Percentiles rank a stretch among this genome's conserved stretches.
Evolutionary conservation across 2,888 invertebrate species (phyloP).

Genomic region (Phengaris arion): DNA sequence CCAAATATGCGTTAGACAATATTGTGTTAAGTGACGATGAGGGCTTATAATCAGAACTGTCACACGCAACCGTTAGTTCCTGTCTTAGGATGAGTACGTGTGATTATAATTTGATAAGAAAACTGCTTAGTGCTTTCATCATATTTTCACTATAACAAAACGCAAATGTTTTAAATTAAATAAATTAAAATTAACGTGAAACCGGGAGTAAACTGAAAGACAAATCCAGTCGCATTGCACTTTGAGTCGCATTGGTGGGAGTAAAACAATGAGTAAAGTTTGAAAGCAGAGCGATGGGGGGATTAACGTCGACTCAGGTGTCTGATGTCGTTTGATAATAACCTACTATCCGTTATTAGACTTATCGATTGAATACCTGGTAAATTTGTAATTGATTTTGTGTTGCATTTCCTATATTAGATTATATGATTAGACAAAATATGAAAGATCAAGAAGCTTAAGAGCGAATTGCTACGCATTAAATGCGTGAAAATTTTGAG

Average conservation of each 20-base stretch:
- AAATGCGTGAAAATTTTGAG: too few relatives aligned
- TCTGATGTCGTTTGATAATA: constrained; percentile 46
- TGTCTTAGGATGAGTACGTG: neutral
- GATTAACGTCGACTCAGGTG: constrained; percentile 61
- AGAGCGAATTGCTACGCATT: too few relatives aligned
- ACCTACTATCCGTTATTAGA: constrained; percentile 45
- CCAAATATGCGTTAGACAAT: constrained; percentile 23
- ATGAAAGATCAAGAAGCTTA: too few relatives aligned
- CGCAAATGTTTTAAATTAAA: neutral
- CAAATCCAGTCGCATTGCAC: constrained; percentile 2
- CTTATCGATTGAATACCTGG: constrained; percentile 10
- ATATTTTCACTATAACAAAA: neutral
- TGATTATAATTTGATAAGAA: neutral
- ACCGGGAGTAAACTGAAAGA: neutral
- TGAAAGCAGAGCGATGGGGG: constrained; percentile 56
- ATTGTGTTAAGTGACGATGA: constrained; percentile 19
- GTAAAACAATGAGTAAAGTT: constrained; percentile 36
- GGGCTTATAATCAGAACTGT: constrained; percentile 22
- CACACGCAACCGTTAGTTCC: constrained; percentile 14
- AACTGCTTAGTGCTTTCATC: neutral
- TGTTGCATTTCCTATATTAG: too few relatives aligned
- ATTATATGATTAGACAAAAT: too few relatives aligned
- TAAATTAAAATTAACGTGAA: constrained; percentile 2
- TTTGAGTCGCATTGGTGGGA: constrained; percentile 6
- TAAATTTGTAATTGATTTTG: neutral